These are phyloP conservation scores for Caenorhabditis sp. DNA, from an alignment of 2,888 invertebrate species.

Conservation along the genomic window DNA sequence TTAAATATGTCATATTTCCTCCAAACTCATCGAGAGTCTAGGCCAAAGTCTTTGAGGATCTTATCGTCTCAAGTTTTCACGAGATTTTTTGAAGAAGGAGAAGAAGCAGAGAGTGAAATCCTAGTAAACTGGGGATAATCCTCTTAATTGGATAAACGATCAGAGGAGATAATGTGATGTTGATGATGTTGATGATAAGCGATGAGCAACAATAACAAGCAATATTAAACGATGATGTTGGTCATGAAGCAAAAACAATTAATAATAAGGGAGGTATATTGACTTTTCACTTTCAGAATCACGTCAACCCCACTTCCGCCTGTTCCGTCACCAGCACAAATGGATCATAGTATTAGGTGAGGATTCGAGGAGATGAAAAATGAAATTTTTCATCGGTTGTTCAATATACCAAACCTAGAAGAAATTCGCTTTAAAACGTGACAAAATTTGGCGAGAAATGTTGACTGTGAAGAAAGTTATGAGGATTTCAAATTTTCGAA, in stretches of 20 bases:
- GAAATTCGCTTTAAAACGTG: no score
- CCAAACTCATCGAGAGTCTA: no score
- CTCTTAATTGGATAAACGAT: constrained; percentile 40
- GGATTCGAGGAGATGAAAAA: no score
- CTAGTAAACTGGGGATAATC: constrained; percentile 41
- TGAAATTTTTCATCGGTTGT: no score
- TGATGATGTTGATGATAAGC: no score
- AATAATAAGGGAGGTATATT: neutral
- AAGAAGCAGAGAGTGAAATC: constrained; percentile 27
- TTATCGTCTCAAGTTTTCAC: neutral
- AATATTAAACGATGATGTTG: constrained; percentile 3
- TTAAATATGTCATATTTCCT: no score
- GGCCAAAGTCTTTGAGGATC: constrained; percentile 21
- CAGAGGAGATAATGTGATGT: neutral
- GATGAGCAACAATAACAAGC: neutral
- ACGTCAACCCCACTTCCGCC: constrained; percentile 75
- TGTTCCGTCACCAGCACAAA: constrained; percentile 74
- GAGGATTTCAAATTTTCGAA: neutral
- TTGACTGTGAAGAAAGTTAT: neutral
- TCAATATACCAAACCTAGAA: neutral
- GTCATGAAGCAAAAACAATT: neutral
- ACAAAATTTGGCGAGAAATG: neutral
- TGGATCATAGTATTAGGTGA: constrained; percentile 81
- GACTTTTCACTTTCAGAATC: constrained; percentile 51
- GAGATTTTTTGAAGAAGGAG: no score